A percentile compares a stretch with the other conserved stretches of the same genome.
These are phyloP conservation scores for Ivindomyrus marchei DNA, from an alignment of 2,113 vertebrate species.

Conservation along the genomic window DNA sequence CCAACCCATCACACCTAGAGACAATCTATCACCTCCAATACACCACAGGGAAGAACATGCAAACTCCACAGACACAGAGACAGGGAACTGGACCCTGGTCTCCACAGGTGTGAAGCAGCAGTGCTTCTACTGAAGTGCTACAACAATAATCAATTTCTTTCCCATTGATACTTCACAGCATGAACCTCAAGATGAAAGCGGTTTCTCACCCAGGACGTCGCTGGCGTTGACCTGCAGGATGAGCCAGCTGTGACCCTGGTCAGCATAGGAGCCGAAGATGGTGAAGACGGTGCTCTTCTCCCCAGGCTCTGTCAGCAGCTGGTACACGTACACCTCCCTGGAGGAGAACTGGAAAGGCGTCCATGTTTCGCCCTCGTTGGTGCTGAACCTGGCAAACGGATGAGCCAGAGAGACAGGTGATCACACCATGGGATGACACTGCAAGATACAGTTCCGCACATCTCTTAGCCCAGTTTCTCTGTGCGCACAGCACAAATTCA, in stretches of 20 bases:
- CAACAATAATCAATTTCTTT: background rate
- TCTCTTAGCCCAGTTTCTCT: background rate
- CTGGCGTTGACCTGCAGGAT: conserved; percentile 95
- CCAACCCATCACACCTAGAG: background rate
- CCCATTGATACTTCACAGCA: background rate
- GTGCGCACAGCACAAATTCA: background rate
- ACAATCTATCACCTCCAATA: background rate
- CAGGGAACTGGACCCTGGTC: background rate
- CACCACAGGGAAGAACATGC: background rate
- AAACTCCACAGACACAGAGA: background rate
- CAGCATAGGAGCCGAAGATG: conserved; percentile 90
- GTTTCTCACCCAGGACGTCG: conserved; percentile 72
- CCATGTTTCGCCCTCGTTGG: conserved; percentile 96
- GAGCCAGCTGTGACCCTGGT: conserved; percentile 92
- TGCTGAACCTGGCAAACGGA: conserved; percentile 73
- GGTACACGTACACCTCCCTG: conserved; percentile 81
- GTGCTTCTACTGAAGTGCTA: background rate
- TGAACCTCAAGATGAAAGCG: background rate
- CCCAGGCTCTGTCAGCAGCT: conserved; percentile 87
- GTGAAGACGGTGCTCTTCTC: conserved; percentile 97
- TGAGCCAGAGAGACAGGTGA: background rate
- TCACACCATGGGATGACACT: background rate
- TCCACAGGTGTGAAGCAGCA: background rate
- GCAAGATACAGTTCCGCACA: background rate
- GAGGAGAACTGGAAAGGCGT: conserved; percentile 77